Conservation (phyloP, 2,113 vertebrate genomes). For the Laticauda colubrina region DNA sequence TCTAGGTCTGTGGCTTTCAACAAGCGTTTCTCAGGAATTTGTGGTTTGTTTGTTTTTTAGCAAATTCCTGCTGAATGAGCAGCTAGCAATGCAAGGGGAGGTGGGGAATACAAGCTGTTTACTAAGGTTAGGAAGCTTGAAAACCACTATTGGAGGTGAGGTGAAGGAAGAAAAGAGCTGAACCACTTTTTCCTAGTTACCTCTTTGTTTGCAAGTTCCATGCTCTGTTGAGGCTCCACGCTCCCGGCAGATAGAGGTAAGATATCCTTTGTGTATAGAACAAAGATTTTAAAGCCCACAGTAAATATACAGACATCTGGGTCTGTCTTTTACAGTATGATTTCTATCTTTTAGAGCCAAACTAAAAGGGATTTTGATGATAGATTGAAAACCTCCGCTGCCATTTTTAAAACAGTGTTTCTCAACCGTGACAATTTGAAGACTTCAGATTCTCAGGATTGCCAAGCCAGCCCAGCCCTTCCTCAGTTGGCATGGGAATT, state of each 20-base stretch:
- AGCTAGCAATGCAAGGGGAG: neutral
- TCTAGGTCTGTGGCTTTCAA: slow-evolving; percentile 15
- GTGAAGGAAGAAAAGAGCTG: slow-evolving; percentile 33
- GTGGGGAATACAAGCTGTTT: neutral
- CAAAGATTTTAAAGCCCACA: slow-evolving; percentile 65
- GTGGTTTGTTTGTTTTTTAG: neutral
- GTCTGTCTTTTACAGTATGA: neutral
- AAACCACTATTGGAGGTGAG: slow-evolving; percentile 8
- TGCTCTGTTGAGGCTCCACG: slow-evolving; percentile 72
- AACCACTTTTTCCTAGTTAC: slow-evolving; percentile 68
- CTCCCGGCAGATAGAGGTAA: slow-evolving; percentile 79
- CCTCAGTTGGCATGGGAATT: neutral
- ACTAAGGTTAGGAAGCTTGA: neutral
- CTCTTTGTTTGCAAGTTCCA: slow-evolving; percentile 71
- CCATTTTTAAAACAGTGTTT: neutral
- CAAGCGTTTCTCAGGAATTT: neutral
- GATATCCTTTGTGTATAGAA: slow-evolving; percentile 83
- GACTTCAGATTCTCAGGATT: neutral
- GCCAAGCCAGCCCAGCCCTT: too few relatives aligned
- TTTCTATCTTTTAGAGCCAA: slow-evolving; percentile 5
- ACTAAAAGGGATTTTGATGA: neutral
- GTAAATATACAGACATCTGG: slow-evolving; percentile 20
- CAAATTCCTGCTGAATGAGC: neutral
- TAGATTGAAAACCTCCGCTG: neutral
- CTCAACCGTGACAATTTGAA: neutral